Base-by-base conservation (phyloP, 64 coral and sea anemone genomes). In the Pachyseris speciosa region DNA sequence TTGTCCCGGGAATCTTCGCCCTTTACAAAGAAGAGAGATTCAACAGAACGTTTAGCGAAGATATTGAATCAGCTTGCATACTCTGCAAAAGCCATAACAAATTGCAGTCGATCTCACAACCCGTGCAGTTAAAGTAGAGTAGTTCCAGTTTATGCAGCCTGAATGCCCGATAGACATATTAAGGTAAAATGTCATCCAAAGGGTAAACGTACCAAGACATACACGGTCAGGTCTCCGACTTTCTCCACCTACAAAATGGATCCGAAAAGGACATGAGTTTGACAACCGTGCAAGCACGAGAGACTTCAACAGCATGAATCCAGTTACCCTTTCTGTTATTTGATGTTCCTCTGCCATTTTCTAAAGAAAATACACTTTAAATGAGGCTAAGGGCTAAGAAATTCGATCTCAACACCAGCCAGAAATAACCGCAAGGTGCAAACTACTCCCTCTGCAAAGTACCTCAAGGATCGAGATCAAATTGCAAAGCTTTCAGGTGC, bases 171-270 rank as follows among this genome's bases (percentile, higher is more conserved):
- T 0, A 52, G 9, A 61, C 25, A 33, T 24, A 29, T 47, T 9
- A 85, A 38, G 58, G 8, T 5, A 67, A 15, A 29, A 69, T 3
- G 22, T 11, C 29, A 0, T 24, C 15, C 40, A 68, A 85, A 44
- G 16, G 31, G 24, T 5, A 42, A 69, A 89, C 90, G 78, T 83
- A 89, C 97, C 97, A 89, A 89, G 30, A 99, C 76, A 72, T 90
- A 93, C 13, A 99, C 93, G 20, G 97, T 99, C 40, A 99, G 93
- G 78, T 99, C 94, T 36, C 97, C 97, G 25, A 99, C 97, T 69
- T 99, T 99, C 72, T 99, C 97, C 29, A 86, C 86, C 97, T 99
- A 37, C 74, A 95, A 95, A 80, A 60, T 60, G 36, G 20, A 80
- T 34, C 30, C 61, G 53, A 44, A 88, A 70, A 88, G 42, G 76